Evolutionary conservation across 2,113 vertebrate species (phyloP).

Genomic region (Gymnarchus niloticus): DNA sequence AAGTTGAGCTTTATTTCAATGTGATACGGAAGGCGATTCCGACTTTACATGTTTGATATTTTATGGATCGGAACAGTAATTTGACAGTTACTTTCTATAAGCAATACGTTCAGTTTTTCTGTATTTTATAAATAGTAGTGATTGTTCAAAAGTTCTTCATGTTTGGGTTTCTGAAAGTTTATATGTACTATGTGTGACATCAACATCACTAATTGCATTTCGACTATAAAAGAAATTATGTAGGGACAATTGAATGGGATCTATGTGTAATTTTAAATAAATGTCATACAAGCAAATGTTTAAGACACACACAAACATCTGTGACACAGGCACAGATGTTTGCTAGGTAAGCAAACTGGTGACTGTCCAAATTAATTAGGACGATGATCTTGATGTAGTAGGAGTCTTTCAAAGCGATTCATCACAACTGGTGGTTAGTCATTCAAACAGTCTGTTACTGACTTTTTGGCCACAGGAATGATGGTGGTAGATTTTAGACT

Average conservation of each 20-base stretch:
- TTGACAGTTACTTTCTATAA: constrained; percentile 19
- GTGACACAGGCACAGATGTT: no score
- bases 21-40: not conserved
- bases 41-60: constrained; percentile 6
- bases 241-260: constrained; percentile 12
- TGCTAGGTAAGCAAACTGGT: no score
- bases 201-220: constrained; percentile 14
- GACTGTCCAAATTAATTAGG: no score
- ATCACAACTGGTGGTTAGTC: no score
- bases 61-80: constrained; percentile 1
- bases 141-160: constrained; percentile 16
- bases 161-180: constrained; percentile 10
- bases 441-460: no score
- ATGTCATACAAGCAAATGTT: constrained; percentile 15
- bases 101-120: constrained; percentile 7
- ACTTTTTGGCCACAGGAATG: no score
- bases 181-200: constrained; percentile 1
- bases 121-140: constrained; percentile 20
- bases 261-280: constrained; percentile 3
- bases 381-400: no score
- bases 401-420: no score
- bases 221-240: constrained; percentile 11
- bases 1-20: not conserved
- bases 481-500: no score
- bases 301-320: not conserved